Evolutionary conservation across 2,113 vertebrate genomes (phyloP).

Genomic region (Gulo gulo): DNA sequence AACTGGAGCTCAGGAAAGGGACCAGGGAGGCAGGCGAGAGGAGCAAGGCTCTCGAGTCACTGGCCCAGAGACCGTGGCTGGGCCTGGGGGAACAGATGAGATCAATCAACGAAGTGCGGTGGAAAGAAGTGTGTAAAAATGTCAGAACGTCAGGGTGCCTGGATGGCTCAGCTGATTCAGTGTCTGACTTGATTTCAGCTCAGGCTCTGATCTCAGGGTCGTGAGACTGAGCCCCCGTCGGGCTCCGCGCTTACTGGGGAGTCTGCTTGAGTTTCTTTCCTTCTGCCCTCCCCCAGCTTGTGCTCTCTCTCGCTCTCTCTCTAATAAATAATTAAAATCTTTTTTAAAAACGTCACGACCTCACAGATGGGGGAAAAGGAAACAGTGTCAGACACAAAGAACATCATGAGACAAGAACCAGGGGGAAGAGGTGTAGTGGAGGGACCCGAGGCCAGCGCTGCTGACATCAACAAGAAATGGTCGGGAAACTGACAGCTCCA

Average conservation of each 20-base stretch:
- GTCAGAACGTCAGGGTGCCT: background rate
- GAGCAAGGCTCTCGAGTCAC: background rate
- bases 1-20: background rate
- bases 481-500: background rate
- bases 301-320: background rate
- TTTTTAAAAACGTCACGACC: background rate
- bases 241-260: background rate
- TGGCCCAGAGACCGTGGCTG: background rate
- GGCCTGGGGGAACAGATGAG: background rate
- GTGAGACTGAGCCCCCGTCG: background rate
- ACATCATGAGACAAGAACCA: background rate
- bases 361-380: background rate
- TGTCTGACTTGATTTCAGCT: background rate
- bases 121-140: background rate
- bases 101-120: rapidly evolving
- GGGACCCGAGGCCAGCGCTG: background rate
- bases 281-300: background rate
- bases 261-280: background rate
- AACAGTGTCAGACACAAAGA: background rate
- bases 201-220: background rate
- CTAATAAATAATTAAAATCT: background rate
- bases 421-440: background rate
- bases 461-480: background rate
- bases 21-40: background rate
- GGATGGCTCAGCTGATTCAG: background rate